Base-by-base conservation (phyloP, 2,113 vertebrate species). In the rat (Rattus norvegicus) region DNA sequence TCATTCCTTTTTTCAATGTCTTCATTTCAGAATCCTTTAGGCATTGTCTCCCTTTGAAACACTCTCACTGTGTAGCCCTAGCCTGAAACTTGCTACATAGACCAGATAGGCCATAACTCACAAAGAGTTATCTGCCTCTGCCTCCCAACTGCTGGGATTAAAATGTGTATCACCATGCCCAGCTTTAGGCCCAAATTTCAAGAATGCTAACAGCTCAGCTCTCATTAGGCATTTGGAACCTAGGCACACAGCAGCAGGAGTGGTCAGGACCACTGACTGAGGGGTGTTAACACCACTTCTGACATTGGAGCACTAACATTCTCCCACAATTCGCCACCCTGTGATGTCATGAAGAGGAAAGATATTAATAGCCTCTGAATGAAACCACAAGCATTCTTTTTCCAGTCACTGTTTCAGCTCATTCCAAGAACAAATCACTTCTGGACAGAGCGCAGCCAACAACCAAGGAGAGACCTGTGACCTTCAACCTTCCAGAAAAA, bases 361-460 rank as follows among this genome's bases (percentile, higher is more conserved):
- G 49, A 24, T 26, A 90, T 56, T 59, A 65, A 49, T n/a, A 83
- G 73, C n/a, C 63, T 90, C 88, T 94, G 90, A 92, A 88, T 88
- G 83, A 92, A 94, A 90, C 90, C 94, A 97, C 47, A 95, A 63
- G 88, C 49, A 80, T 63, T 85, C 69, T 91, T 87, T 95, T 91
- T 76, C 83, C 61, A 81, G 88, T 80, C 69, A 90, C 12, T 73
- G 59, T 54, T 93, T 84, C 89, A 92, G 61, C 83, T 65, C 73
- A 95, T 79, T 88, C 73, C 73, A 79, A 96, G 92, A 36, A 90
- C 26, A 94, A 93, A 65, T 59, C 61, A 63, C 39, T 89, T 52
- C 69, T 59, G 1, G 59, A 91, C 63, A 94, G 28, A 7, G 54
- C 19, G 49, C 9, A 90, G 83, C 73, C 69, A 94, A 61, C 79